A percentile compares a stretch with the other conserved stretches of the same genome.
Conservation (phyloP, 2,888 invertebrate species). For the Poecilobothrus nobilitatus region DNA sequence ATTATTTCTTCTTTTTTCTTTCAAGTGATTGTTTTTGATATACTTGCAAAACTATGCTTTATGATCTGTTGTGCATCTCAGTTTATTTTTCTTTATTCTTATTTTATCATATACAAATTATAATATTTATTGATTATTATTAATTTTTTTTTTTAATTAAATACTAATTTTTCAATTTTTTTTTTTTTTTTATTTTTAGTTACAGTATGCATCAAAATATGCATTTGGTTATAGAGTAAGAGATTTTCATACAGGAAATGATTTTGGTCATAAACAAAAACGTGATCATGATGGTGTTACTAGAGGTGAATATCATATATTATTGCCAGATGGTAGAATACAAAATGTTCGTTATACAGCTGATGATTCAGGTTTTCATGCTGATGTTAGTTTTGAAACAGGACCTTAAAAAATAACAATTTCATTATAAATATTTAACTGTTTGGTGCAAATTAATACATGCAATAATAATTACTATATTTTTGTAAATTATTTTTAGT, state of each 20-base stretch:
- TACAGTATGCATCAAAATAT: conserved; percentile 55
- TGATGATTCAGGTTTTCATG: conserved; percentile 67
- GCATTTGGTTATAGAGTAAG: conserved; percentile 64
- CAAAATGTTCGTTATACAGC: conserved; percentile 72
- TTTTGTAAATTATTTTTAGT: no score
- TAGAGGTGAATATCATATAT: conserved; percentile 67
- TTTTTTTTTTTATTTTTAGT: conserved; percentile 40
- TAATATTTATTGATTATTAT: no score
- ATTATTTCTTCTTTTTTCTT: no score
- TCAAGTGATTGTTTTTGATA: no score
- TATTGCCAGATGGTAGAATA: conserved; percentile 68
- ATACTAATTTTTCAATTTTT: neutral
- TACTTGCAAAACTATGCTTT: no score
- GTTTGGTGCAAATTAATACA: no score
- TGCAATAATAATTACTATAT: no score
- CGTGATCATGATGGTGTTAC: conserved; percentile 56
- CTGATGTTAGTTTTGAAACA: conserved; percentile 60
- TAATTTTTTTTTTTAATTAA: no score
- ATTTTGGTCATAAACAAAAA: conserved; percentile 68
- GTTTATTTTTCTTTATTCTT: no score
- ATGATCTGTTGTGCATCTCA: no score
- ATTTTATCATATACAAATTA: no score
- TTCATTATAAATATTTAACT: neutral
- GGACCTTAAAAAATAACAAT: conserved; percentile 25
- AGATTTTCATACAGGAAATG: conserved; percentile 62